Evolutionary conservation across 1,140 invertebrate species (phyloP).

Genomic region (Trichoplusia ni): DNA sequence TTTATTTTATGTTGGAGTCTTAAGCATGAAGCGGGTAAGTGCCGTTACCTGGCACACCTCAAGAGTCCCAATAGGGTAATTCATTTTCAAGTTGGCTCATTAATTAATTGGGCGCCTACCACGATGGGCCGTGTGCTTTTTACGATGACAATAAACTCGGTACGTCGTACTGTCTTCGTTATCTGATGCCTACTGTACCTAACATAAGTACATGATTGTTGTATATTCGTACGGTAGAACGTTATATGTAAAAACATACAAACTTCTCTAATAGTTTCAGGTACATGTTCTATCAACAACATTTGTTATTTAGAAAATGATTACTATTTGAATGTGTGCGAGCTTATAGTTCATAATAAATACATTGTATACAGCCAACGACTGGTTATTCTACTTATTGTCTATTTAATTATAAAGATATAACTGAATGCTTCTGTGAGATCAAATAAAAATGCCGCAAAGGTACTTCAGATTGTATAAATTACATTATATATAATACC

Average conservation of each 20-base stretch:
- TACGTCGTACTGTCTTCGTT: constrained; percentile 53
- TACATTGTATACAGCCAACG: constrained; percentile 6
- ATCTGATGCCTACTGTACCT: constrained; percentile 39
- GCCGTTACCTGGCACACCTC: constrained; percentile 62
- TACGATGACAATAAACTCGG: constrained; percentile 64
- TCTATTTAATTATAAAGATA: no score
- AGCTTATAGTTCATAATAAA: background rate
- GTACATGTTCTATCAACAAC: constrained; percentile 6
- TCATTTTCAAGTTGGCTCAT: constrained; percentile 70
- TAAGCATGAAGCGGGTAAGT: constrained; percentile 54
- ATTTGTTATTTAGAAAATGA: background rate
- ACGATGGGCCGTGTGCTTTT: constrained; percentile 62
- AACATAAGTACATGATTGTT: background rate
- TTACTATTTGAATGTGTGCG: background rate
- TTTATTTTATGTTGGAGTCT: constrained; percentile 48
- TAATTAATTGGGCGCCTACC: constrained; percentile 71
- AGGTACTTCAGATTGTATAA: no score
- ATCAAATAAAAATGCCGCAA: no score
- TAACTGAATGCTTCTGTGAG: no score
- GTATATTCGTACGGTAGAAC: background rate
- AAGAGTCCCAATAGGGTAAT: constrained; percentile 59
- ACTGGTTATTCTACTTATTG: background rate
- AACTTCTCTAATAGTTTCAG: constrained; percentile 3
- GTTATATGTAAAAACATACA: background rate
- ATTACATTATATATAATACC: no score